Evolutionary conservation across 1,140 invertebrate genomes (phyloP).

Genomic region (Dreissena polymorpha): DNA sequence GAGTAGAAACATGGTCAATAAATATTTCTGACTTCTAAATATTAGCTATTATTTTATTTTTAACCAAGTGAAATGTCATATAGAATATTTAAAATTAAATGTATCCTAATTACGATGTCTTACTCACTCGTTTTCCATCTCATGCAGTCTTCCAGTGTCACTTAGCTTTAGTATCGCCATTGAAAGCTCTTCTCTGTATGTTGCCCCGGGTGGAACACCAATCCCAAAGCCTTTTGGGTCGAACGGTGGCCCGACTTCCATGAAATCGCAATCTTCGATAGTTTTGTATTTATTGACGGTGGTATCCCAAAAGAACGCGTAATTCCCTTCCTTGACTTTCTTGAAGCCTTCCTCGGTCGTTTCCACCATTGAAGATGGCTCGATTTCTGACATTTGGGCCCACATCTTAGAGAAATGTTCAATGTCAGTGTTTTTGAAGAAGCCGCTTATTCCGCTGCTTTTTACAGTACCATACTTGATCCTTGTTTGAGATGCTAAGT

Average conservation of each 20-base stretch:
- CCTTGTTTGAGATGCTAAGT: constrained; percentile 77
- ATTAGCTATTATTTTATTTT: too few species aligned
- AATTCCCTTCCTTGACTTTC: constrained; percentile 75
- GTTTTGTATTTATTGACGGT: constrained; percentile 77
- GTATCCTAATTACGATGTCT: too few species aligned
- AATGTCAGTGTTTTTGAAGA: constrained; percentile 92
- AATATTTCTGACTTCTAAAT: too few species aligned
- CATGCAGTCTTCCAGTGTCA: constrained; percentile 95
- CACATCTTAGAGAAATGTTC: constrained; percentile 99
- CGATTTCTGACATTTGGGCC: constrained; percentile 80
- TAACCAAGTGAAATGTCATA: too few species aligned
- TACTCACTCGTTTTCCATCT: constrained; percentile 82
- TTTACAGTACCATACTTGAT: constrained; percentile 78
- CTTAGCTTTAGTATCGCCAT: constrained; percentile 95
- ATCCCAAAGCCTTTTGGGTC: constrained; percentile 78
- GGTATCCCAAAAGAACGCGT: constrained; percentile 79
- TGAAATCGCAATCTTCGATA: constrained; percentile 76
- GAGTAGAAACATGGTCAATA: too few species aligned
- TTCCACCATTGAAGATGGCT: constrained; percentile 72
- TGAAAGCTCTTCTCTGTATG: constrained; percentile 96
- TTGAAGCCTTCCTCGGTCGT: constrained; percentile 70
- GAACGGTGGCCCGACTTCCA: constrained; percentile 76
- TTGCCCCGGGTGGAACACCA: constrained; percentile 85
- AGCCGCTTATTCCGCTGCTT: constrained; percentile 74
- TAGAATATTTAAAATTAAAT: too few species aligned